Evolutionary conservation across 2,888 invertebrate genomes (phyloP).

Genomic region (Cryptus viduatorius): DNA sequence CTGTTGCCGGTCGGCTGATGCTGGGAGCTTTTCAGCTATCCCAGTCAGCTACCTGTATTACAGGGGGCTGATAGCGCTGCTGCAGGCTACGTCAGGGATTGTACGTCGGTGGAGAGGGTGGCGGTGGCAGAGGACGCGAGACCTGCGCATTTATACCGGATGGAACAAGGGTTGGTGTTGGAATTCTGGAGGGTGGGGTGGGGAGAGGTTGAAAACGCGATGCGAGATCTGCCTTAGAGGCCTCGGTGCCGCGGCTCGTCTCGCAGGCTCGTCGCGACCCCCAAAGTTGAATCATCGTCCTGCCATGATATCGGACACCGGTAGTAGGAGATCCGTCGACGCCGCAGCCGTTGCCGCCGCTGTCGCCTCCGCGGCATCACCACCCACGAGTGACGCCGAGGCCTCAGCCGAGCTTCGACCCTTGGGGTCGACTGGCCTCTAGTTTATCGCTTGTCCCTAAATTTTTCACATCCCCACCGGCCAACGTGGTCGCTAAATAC

Average conservation of each 20-base stretch:
- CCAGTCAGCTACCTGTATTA: constrained; percentile 20
- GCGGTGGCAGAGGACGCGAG: constrained; percentile 44
- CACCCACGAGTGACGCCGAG: constrained; percentile 54
- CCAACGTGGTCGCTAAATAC: neutral
- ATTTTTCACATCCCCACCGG: constrained; percentile 21
- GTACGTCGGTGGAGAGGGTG: constrained; percentile 37
- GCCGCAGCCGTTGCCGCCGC: constrained; percentile 36
- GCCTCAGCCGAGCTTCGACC: constrained; percentile 38
- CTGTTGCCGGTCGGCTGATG: constrained; percentile 18
- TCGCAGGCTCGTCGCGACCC: constrained; percentile 77
- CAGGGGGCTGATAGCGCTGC: constrained; percentile 9
- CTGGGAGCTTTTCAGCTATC: constrained; percentile 6
- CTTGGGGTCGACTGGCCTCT: constrained; percentile 20
- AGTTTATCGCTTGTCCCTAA: constrained; percentile 26
- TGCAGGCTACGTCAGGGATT: constrained; percentile 37
- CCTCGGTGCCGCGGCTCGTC: constrained; percentile 66
- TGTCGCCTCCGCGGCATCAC: constrained; percentile 12
- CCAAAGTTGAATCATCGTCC: constrained; percentile 72
- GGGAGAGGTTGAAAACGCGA: constrained; percentile 43
- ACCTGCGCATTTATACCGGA: constrained; percentile 67
- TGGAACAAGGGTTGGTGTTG: constrained; percentile 45
- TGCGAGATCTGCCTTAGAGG: constrained; percentile 55
- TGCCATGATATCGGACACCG: constrained; percentile 72
- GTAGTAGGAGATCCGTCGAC: constrained; percentile 42
- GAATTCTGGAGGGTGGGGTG: constrained; percentile 43